Evolutionary conservation across 2,888 invertebrate species (phyloP).

Genomic region (Apotomis betuletana): DNA sequence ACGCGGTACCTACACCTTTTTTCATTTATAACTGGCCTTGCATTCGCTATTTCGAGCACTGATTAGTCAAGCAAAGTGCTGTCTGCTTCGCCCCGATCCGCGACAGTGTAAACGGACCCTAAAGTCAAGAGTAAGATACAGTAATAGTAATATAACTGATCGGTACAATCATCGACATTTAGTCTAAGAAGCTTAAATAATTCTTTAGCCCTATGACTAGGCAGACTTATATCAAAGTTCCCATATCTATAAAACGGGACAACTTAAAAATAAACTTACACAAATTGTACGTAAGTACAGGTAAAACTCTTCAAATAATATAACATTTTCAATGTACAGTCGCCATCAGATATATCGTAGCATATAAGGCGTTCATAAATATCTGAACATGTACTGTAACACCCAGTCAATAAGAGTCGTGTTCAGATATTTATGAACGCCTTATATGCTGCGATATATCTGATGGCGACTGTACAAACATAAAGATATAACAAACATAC

Average conservation of each 20-base stretch:
- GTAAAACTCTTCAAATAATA: slow-evolving; percentile 13
- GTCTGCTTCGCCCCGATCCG: too few relatives aligned
- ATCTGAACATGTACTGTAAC: too few relatives aligned
- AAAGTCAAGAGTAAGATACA: neutral
- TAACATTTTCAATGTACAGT: neutral
- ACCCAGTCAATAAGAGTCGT: too few relatives aligned
- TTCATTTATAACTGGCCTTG: too few relatives aligned
- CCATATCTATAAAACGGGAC: slow-evolving; percentile 1
- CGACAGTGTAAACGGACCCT: neutral
- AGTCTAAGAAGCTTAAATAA: slow-evolving; percentile 30
- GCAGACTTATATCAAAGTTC: slow-evolving; percentile 27
- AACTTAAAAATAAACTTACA: slow-evolving; percentile 14
- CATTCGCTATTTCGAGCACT: too few relatives aligned
- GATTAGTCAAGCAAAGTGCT: too few relatives aligned
- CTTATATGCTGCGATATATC: too few relatives aligned
- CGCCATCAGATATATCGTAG: too few relatives aligned
- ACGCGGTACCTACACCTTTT: too few relatives aligned
- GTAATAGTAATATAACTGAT: neutral
- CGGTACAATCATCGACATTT: slow-evolving; percentile 3
- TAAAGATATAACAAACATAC: neutral
- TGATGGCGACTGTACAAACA: neutral
- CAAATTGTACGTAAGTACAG: slow-evolving; percentile 28
- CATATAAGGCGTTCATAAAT: too few relatives aligned
- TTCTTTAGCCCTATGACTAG: slow-evolving; percentile 46
- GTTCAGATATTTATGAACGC: too few relatives aligned